phyloP scores from a whole-genome alignment of 2,113 vertebrate genomes.

The Mirza zaza region DNA sequence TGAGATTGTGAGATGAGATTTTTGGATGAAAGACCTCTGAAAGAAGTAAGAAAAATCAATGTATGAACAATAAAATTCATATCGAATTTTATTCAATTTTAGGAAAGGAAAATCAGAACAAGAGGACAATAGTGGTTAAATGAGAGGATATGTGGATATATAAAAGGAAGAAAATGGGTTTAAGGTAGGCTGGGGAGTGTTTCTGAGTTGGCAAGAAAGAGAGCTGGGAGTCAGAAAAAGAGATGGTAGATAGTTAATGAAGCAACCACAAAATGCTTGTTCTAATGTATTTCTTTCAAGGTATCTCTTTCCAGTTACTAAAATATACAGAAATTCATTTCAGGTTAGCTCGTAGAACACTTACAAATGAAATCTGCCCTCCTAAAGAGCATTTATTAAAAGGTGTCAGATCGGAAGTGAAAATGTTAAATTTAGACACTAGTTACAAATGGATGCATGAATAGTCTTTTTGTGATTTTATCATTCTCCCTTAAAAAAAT shows the following conservation, averaged over 20 bases:
- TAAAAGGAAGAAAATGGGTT: background rate
- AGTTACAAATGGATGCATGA: constrained; percentile 53
- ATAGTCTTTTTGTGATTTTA: constrained; percentile 68
- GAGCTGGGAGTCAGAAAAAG: background rate
- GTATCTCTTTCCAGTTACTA: background rate
- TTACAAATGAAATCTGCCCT: constrained; percentile 60
- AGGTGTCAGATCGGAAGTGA: constrained; percentile 67
- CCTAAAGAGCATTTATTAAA: constrained; percentile 61
- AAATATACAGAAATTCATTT: constrained; percentile 15
- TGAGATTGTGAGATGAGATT: background rate
- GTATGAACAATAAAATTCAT: background rate
- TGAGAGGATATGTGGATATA: background rate
- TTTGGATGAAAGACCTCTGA: background rate
- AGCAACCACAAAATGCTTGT: background rate
- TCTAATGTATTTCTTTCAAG: background rate
- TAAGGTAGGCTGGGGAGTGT: background rate
- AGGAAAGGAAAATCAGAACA: background rate
- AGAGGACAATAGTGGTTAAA: background rate
- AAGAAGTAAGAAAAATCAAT: constrained; percentile 11
- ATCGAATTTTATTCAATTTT: background rate
- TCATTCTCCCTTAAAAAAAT: constrained; percentile 68
- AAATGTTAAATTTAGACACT: constrained; percentile 70
- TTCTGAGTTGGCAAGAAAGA: background rate
- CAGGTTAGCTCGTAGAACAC: constrained; percentile 18
- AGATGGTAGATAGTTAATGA: background rate